phyloP scores from a whole-genome alignment of 2,888 invertebrate species.

The Agrotis clavis region DNA sequence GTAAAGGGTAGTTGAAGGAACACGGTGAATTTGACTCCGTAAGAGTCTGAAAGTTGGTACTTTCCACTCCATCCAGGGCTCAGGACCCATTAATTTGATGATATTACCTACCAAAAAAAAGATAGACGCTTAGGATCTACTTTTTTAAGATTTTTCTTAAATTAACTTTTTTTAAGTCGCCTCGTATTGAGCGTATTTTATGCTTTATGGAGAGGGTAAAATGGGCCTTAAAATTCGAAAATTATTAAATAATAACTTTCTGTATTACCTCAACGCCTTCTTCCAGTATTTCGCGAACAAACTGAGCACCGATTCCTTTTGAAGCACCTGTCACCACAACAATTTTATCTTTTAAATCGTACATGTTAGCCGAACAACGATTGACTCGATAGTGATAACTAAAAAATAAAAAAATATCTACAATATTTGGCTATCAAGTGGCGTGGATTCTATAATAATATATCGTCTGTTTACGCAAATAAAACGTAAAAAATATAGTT shows the following conservation, averaged over 20 bases:
- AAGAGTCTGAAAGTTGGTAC: too few species aligned
- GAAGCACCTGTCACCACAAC: constrained; percentile 76
- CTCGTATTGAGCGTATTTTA: too few species aligned
- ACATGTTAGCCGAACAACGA: constrained; percentile 53
- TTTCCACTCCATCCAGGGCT: too few species aligned
- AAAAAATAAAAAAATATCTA: constrained; percentile 7
- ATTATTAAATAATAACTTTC: background rate
- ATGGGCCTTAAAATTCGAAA: background rate
- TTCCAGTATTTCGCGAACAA: constrained; percentile 64
- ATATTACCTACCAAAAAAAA: too few species aligned
- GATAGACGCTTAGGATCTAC: too few species aligned
- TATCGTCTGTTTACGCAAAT: background rate
- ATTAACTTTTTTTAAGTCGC: too few species aligned
- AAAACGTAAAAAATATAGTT: too few species aligned
- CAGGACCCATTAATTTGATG: too few species aligned
- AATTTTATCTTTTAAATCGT: constrained; percentile 66
- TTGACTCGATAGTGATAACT: constrained; percentile 3
- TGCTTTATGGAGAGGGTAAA: background rate
- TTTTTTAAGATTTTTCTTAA: too few species aligned
- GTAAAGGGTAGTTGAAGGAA: too few species aligned
- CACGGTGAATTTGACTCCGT: too few species aligned
- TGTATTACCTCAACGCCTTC: constrained; percentile 72
- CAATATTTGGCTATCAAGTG: background rate
- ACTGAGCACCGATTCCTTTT: constrained; percentile 72
- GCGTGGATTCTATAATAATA: background rate